phyloP scores from a whole-genome alignment of 2,888 invertebrate genomes.

The Stenurella melanura region DNA sequence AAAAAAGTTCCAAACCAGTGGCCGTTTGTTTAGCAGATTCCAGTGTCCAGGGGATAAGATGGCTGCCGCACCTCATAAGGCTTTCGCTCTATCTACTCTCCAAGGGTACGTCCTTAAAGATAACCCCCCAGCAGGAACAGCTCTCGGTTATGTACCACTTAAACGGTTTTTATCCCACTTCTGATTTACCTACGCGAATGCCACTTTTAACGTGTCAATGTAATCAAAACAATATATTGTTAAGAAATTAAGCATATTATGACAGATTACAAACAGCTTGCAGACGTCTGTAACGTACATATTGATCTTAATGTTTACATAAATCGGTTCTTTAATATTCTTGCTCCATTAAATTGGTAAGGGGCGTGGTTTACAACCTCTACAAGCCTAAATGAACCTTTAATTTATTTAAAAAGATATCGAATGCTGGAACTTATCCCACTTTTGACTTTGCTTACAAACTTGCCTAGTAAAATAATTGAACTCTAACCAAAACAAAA shows the following conservation, averaged over 20 bases:
- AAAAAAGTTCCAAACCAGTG: constrained; percentile 51
- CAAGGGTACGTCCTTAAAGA: constrained; percentile 66
- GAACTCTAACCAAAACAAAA: background rate
- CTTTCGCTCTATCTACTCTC: constrained; percentile 61
- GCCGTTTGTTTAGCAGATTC: constrained; percentile 40
- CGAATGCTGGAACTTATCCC: background rate
- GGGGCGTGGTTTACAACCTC: constrained; percentile 64
- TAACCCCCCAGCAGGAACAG: background rate
- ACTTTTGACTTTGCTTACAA: background rate
- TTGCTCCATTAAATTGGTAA: constrained; percentile 45
- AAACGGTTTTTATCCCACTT: constrained; percentile 25
- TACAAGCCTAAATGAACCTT: background rate
- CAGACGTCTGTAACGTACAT: background rate
- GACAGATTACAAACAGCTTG: background rate
- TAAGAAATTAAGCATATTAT: background rate
- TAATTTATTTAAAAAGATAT: background rate
- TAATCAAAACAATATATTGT: constrained; percentile 15
- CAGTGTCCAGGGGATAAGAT: constrained; percentile 65
- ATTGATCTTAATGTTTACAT: constrained; percentile 36
- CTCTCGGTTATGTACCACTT: background rate
- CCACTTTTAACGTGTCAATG: background rate
- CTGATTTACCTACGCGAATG: constrained; percentile 3
- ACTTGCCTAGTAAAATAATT: background rate
- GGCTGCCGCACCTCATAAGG: constrained; percentile 68
- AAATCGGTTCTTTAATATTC: constrained; percentile 1